A percentile compares a stretch with the other conserved stretches of the same genome.
Evolutionary conservation across 2,113 vertebrate species (phyloP).

Genomic region (Pionites leucogaster): DNA sequence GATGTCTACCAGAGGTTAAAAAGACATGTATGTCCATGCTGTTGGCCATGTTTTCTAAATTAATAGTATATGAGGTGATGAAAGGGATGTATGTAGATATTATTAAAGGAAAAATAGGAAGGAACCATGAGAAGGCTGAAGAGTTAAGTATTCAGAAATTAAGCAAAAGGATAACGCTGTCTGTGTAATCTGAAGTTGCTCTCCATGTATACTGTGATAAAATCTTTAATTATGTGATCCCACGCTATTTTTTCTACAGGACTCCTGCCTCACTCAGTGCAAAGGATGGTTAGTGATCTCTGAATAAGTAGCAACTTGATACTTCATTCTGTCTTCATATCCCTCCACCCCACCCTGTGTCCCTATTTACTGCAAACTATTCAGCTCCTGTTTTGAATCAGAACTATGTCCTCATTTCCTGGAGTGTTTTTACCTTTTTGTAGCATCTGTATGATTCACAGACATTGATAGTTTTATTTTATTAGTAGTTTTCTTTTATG

Average conservation of each 20-base stretch:
- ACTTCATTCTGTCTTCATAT: constrained; percentile 35
- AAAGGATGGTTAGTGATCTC: constrained; percentile 62
- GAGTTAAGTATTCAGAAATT: background rate
- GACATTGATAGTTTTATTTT: background rate
- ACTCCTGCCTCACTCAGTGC: constrained; percentile 47
- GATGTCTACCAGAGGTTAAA: background rate
- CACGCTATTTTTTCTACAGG: constrained; percentile 62
- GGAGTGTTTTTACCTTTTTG: constrained; percentile 45
- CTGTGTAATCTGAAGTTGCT: background rate
- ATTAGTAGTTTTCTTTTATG: background rate
- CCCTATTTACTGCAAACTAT: background rate
- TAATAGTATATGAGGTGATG: background rate
- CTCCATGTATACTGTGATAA: background rate
- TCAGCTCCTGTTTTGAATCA: background rate
- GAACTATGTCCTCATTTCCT: constrained; percentile 20
- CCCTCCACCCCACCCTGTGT: background rate
- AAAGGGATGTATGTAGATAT: background rate
- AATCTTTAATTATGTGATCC: constrained; percentile 58
- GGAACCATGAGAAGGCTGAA: background rate
- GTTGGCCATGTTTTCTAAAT: background rate
- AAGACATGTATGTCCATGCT: background rate
- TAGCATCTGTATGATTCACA: constrained; percentile 43
- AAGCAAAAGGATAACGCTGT: background rate
- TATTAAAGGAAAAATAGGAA: background rate
- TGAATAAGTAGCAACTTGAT: constrained; percentile 50